phyloP scores from a whole-genome alignment of 2,113 vertebrate species.

The Archocentrus centrarchus region DNA sequence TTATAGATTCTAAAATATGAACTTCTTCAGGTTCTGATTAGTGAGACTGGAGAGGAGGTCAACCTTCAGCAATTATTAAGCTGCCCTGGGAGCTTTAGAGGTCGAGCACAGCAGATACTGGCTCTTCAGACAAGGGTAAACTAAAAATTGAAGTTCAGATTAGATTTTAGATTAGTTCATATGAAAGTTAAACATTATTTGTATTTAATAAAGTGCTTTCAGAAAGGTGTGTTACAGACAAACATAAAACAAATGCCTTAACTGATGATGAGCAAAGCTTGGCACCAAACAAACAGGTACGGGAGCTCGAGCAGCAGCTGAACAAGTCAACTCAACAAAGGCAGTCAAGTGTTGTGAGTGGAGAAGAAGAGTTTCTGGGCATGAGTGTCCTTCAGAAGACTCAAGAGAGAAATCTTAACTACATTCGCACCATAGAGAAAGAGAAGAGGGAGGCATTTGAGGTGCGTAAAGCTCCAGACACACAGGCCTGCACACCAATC shows the following conservation, averaged over 20 bases:
- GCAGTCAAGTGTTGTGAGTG: conserved; percentile 52
- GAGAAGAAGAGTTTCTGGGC: conserved; percentile 71
- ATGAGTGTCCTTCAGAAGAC: conserved; percentile 71
- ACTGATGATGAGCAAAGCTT: not conserved
- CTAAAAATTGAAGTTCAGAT: not conserved
- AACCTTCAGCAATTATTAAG: conserved; percentile 85
- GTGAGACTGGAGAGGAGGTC: conserved; percentile 91
- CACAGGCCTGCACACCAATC: not conserved
- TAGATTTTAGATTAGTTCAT: not conserved
- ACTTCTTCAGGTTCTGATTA: conserved; percentile 85
- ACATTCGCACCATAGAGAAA: conserved; percentile 87
- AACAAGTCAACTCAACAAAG: conserved; percentile 70
- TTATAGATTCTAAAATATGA: not conserved
- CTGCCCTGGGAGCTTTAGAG: conserved; percentile 86
- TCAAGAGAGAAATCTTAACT: conserved; percentile 85
- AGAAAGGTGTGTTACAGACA: not conserved
- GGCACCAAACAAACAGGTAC: conserved; percentile 78
- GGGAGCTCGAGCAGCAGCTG: conserved; percentile 90
- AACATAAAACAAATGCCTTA: not conserved
- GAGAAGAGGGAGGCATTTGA: conserved; percentile 88
- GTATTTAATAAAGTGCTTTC: not conserved
- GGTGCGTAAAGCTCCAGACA: conserved; percentile 70
- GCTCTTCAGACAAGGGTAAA: conserved; percentile 89
- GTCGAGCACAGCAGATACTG: conserved; percentile 93
- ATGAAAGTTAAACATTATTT: not conserved